Percentiles rank a stretch among this genome's conserved stretches.
Evolutionary conservation across 2,113 vertebrate genomes (phyloP).

Genomic region (Macroglossus sobrinus): DNA sequence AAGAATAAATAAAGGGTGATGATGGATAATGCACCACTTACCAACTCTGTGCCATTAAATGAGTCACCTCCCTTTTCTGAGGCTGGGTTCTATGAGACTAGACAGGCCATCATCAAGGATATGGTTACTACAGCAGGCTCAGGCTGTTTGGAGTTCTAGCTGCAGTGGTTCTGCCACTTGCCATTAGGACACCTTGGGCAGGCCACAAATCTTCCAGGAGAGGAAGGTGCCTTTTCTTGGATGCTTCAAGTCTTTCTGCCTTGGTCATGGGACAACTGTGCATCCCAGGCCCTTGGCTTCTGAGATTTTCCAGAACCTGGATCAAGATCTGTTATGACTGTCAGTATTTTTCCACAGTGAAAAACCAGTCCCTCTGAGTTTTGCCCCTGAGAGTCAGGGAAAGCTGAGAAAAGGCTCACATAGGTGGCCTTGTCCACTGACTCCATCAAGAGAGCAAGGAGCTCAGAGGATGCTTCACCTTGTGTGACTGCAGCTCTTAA

Average conservation of each 20-base stretch:
- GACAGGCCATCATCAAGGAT: background rate
- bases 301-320: constrained; percentile 48
- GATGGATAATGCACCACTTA: background rate
- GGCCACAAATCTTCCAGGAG: background rate
- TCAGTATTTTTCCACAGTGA: constrained; percentile 46
- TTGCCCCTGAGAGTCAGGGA: background rate
- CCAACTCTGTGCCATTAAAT: background rate
- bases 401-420: background rate
- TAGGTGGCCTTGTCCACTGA: background rate
- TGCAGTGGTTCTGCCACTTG: background rate
- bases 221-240: background rate
- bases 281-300: background rate
- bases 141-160: background rate
- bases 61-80: background rate
- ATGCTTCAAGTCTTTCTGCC: background rate
- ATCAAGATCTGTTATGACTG: background rate
- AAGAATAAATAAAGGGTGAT: background rate
- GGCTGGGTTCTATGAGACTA: background rate
- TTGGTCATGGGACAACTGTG: background rate
- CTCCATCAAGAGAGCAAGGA: background rate
- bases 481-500: background rate
- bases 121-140: background rate
- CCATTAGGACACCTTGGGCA: background rate
- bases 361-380: background rate
- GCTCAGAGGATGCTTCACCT: background rate